phyloP scores from a whole-genome alignment of 2,888 invertebrate species.

The Coelopa pilipes region DNA sequence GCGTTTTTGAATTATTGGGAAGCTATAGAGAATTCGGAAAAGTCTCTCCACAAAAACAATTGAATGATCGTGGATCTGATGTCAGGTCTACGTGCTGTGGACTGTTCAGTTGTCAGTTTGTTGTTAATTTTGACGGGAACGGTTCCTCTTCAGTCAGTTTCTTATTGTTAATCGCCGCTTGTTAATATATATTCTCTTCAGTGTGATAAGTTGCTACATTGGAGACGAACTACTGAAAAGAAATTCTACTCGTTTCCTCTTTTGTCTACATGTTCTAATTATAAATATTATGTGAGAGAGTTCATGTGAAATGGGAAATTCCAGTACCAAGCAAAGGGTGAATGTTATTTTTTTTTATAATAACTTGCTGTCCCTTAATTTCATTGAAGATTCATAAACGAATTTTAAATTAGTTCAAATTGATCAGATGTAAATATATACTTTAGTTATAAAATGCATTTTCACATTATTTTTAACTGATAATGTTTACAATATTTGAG shows the following conservation, averaged over 20 bases:
- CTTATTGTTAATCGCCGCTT: conserved; percentile 4
- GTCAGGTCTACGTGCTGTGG: conserved; percentile 34
- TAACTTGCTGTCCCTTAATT: too few species aligned
- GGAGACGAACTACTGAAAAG: neutral
- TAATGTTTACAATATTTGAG: too few species aligned
- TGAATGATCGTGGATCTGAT: conserved; percentile 27
- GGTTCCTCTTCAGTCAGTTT: conserved; percentile 33
- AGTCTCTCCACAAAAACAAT: conserved; percentile 28
- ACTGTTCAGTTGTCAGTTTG: conserved; percentile 48
- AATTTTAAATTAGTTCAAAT: too few species aligned
- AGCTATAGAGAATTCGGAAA: conserved; percentile 23
- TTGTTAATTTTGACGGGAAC: conserved; percentile 52
- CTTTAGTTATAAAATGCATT: too few species aligned
- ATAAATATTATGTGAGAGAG: conserved; percentile 22
- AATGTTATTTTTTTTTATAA: neutral
- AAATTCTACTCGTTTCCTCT: neutral
- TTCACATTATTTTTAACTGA: too few species aligned
- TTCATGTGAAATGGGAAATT: conserved; percentile 20
- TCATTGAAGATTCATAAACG: too few species aligned
- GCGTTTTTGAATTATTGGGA: conserved; percentile 33
- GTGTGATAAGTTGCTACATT: conserved; percentile 23
- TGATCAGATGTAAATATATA: too few species aligned
- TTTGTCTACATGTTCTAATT: neutral
- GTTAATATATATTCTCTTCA: conserved; percentile 5
- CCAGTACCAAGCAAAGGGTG: conserved; percentile 26